These are phyloP conservation scores for Noctua comes DNA, from an alignment of 2,888 invertebrate species.

Conservation along the genomic window DNA sequence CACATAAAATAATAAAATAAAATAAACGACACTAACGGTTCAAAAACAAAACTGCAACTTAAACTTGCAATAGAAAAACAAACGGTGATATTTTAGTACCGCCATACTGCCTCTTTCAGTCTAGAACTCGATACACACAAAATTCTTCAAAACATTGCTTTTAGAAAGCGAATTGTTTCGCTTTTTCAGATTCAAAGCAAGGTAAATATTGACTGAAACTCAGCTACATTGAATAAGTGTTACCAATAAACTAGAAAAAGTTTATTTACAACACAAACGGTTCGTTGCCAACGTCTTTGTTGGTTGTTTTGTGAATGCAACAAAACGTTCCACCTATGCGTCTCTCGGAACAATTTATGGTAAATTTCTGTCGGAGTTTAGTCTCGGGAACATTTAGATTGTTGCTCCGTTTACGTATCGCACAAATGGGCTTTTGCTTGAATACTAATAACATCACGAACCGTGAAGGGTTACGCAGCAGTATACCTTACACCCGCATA, in stretches of 20 bases:
- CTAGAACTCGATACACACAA: background rate
- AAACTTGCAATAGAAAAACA: background rate
- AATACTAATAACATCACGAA: background rate
- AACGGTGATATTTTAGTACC: background rate
- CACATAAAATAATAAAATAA: too few relatives aligned
- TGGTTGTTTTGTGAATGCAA: conserved; percentile 22
- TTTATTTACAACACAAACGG: conserved; percentile 39
- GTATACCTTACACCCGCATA: background rate
- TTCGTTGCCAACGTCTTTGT: conserved; percentile 19
- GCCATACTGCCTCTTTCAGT: background rate
- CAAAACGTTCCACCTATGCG: conserved; percentile 8
- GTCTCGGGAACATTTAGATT: conserved; percentile 44
- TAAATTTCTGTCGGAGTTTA: conserved; percentile 37
- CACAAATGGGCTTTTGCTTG: conserved; percentile 27
- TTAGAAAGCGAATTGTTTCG: background rate
- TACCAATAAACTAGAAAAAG: conserved; percentile 45
- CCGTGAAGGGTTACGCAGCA: background rate
- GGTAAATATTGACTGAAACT: conserved; percentile 48
- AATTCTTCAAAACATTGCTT: background rate
- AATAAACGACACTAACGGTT: background rate
- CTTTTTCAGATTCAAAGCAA: conserved; percentile 27
- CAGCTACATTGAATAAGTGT: conserved; percentile 41
- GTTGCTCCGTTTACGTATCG: conserved; percentile 28
- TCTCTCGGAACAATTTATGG: conserved; percentile 39
- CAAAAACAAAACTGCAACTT: background rate